Base-by-base conservation (phyloP, 2,113 vertebrate genomes). In the Rhea americana region DNA sequence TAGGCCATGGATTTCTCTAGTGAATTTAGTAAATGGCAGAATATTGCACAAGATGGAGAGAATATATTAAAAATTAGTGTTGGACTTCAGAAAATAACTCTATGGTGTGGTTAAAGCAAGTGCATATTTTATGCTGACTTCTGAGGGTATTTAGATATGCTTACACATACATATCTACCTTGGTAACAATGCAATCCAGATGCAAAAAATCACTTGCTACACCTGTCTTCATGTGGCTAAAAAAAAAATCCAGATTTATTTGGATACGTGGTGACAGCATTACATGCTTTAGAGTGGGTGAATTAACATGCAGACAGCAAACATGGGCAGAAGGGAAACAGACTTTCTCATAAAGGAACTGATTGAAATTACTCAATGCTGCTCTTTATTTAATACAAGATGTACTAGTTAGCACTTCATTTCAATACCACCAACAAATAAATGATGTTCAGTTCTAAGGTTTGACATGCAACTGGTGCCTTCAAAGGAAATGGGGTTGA, bases 301-400 rank as follows among this genome's bases (percentile, higher is more conserved):
- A 94, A 96, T 97, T 97, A 96, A 85, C 86, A 96, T 93, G 95
- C 90, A 95, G 94, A 92, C 94, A 94, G 95, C 91, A 95, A 91
- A 70, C 79, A 1, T 8, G 55, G 90, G 79, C 82, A 96, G 87
- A 94, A 93, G 91, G 89, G 91, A 96, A 97, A 95, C 91, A 97
- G 91, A 83, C 79, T 88, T 92, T 58, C 90, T 87, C 68, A 92
- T 91, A 93, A 96, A 90, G 80, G 80, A 90, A 45, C 92, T 88
- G 91, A 90, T 87, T 89, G 86, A 85, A 93, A 96, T 95, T 74
- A 65, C 74, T 95, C 79, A 84, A 65, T 89, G 91, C 61, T 53
- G 50, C 45, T 67, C 80, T 90, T 92, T 94, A 90, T 91, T 84
- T 41, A 89, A 65, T 76, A 78, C 85, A 79, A 91, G 87, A 90